phyloP scores from a whole-genome alignment of 1,140 invertebrate species.

The Temnothorax nylanderi region DNA sequence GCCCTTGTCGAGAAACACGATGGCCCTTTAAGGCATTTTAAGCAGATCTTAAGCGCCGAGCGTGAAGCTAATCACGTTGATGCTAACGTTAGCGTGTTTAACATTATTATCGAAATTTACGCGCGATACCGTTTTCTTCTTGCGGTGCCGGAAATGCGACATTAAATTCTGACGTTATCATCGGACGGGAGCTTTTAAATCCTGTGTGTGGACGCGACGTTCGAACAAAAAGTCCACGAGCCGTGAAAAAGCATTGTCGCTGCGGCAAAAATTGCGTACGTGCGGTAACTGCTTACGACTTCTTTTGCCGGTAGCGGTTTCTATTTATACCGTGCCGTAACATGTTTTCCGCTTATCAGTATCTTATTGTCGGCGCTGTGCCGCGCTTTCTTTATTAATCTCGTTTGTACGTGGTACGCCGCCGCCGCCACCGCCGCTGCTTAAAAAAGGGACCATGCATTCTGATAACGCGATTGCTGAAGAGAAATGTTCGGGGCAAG shows the following conservation, averaged over 20 bases:
- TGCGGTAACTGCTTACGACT: slow-evolving; percentile 80
- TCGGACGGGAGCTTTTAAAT: slow-evolving; percentile 40
- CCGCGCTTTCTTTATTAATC: slow-evolving; percentile 79
- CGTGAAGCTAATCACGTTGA: slow-evolving; percentile 57
- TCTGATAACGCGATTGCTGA: background rate
- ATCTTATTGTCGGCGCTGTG: slow-evolving; percentile 75
- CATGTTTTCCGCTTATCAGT: slow-evolving; percentile 78
- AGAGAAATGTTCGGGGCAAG: background rate
- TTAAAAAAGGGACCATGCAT: slow-evolving; percentile 9
- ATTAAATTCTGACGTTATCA: slow-evolving; percentile 28
- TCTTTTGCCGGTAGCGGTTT: slow-evolving; percentile 74
- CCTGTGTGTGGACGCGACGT: slow-evolving; percentile 50
- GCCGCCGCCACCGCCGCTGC: background rate
- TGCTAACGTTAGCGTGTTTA: background rate
- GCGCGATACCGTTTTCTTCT: background rate
- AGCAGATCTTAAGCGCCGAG: slow-evolving; percentile 64
- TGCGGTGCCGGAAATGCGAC: background rate
- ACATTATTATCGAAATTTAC: background rate
- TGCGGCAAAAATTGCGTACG: slow-evolving; percentile 79
- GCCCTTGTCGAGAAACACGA: slow-evolving; percentile 65
- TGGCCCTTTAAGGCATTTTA: slow-evolving; percentile 37
- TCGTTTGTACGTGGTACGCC: slow-evolving; percentile 12
- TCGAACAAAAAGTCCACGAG: slow-evolving; percentile 32
- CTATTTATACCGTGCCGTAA: slow-evolving; percentile 72
- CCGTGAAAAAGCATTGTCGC: slow-evolving; percentile 63